Evolutionary conservation across 2,888 invertebrate genomes (phyloP).

Genomic region (Andrena haemorrhoa): DNA sequence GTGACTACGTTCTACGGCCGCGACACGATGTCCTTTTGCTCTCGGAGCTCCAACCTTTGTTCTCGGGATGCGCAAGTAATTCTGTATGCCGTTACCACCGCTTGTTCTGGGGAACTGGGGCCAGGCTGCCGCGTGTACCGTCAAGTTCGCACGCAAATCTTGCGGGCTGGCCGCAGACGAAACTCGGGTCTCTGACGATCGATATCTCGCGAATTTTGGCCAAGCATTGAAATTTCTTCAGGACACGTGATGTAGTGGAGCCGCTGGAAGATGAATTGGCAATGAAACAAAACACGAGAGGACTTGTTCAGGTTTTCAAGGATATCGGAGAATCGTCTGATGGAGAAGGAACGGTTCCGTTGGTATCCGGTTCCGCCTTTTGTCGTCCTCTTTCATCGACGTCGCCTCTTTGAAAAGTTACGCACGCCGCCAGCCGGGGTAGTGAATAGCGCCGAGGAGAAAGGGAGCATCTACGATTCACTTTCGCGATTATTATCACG

Average conservation of each 20-base stretch:
- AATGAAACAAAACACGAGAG: neutral
- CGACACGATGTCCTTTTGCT: constrained; percentile 5
- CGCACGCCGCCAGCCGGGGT: neutral
- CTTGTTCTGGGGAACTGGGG: neutral
- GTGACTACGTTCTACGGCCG: neutral
- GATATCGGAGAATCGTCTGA: neutral
- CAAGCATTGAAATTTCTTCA: neutral
- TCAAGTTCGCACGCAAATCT: neutral
- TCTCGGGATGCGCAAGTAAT: neutral
- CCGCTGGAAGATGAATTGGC: neutral
- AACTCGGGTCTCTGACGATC: constrained; percentile 7
- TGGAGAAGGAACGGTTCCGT: neutral
- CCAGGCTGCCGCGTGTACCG: neutral
- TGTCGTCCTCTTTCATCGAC: neutral
- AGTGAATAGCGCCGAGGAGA: constrained; percentile 5
- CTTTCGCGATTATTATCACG: constrained; percentile 46
- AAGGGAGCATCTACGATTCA: constrained; percentile 13
- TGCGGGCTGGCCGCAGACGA: neutral
- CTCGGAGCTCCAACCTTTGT: neutral
- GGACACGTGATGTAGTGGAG: neutral
- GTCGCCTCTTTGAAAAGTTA: constrained; percentile 19
- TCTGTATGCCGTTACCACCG: neutral
- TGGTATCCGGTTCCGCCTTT: neutral
- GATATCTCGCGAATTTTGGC: neutral
- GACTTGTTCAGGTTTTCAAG: neutral